phyloP scores from a whole-genome alignment of 2,113 vertebrate genomes.

The Xenopus tropicalis region UCB_Xtro_10.0 CM004448.2:96048501-96049000 shows the following conservation, averaged over 20 bases:
- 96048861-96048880: constrained; percentile 61
- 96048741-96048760: constrained; percentile 51
- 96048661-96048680: not conserved
- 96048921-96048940: too few relatives aligned
- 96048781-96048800: constrained; percentile 69
- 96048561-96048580: constrained; percentile 63
- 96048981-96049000: too few relatives aligned
- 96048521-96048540: constrained; percentile 60
- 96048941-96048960: too few relatives aligned
- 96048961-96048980: too few relatives aligned
- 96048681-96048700: too few relatives aligned
- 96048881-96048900: not conserved
- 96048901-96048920: not conserved
- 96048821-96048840: constrained; percentile 68
- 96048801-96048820: constrained; percentile 63
- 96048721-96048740: too few relatives aligned
- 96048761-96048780: constrained; percentile 63
- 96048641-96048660: too few relatives aligned
- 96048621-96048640: too few relatives aligned
- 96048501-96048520: constrained; percentile 58
- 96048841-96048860: constrained; percentile 71
- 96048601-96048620: not conserved
- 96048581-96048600: constrained; percentile 60
- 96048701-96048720: not conserved
- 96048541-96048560: constrained; percentile 44